These are phyloP conservation scores for Podarcis siculus DNA, from an alignment of 2,797 vertebrate genomes.

Conservation along the genomic window DNA sequence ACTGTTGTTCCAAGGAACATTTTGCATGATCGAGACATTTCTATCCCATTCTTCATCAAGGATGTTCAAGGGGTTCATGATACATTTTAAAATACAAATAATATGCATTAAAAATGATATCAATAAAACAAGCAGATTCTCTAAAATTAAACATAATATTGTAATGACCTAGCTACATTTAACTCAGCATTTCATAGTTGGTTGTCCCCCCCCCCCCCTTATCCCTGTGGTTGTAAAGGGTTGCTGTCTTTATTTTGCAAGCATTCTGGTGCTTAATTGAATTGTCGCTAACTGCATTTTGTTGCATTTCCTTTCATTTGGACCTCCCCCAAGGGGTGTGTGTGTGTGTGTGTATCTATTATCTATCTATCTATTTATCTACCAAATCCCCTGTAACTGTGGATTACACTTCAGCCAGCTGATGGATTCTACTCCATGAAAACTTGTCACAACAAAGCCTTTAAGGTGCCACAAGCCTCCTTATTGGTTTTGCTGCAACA, in stretches of 20 bases:
- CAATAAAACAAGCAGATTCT: neutral
- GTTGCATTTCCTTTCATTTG: neutral
- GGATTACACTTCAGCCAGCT: neutral
- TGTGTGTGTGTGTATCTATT: rapidly evolving
- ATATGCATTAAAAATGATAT: neutral
- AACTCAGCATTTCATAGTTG: neutral
- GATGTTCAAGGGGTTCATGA: neutral
- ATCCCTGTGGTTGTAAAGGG: neutral
- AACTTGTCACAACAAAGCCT: neutral
- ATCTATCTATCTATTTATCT: too few relatives aligned
- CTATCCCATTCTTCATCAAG: too few relatives aligned
- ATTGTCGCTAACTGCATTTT: neutral
- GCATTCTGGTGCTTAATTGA: neutral
- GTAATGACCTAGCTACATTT: neutral
- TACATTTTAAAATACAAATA: neutral
- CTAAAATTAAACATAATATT: neutral
- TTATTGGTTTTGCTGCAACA: neutral
- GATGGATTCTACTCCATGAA: neutral
- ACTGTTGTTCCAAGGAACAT: neutral
- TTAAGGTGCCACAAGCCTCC: neutral
- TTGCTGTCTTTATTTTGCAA: neutral
- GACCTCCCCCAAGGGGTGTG: neutral
- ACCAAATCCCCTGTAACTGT: neutral
- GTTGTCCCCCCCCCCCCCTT: neutral
- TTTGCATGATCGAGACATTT: neutral